These are phyloP conservation scores for Nixonia krombeini DNA, from an alignment of 1,140 invertebrate species.

Conservation along the genomic window DNA sequence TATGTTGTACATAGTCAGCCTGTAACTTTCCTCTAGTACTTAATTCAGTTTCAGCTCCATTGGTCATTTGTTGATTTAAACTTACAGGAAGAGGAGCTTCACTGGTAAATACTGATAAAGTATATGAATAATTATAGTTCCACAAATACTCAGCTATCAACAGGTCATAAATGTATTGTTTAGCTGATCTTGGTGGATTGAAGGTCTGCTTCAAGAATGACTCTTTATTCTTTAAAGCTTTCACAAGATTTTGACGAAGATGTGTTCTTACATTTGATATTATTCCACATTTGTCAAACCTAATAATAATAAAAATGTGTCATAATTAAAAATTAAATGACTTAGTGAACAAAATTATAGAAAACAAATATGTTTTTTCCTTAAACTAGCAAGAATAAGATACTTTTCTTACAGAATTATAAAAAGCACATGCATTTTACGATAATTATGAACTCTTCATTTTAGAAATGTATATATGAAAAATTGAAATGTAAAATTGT, in stretches of 20 bases:
- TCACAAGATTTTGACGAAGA: conserved; percentile 64
- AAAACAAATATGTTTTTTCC: neutral
- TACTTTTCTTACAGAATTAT: too few relatives aligned
- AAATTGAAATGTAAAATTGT: conserved; percentile 2
- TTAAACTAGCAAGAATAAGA: neutral
- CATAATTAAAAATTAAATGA: conserved; percentile 9
- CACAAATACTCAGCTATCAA: conserved; percentile 68
- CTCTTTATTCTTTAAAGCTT: conserved; percentile 63
- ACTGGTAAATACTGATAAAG: conserved; percentile 67
- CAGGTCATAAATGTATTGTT: conserved; percentile 68
- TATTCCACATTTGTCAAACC: conserved; percentile 68
- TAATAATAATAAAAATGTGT: conserved; percentile 23
- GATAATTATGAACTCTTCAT: neutral
- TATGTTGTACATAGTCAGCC: conserved; percentile 62
- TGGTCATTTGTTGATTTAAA: conserved; percentile 55
- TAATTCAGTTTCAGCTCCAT: conserved; percentile 4
- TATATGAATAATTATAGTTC: conserved; percentile 64
- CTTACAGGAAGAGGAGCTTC: conserved; percentile 65
- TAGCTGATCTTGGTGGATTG: conserved; percentile 56
- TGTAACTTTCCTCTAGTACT: conserved; percentile 54
- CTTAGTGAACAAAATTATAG: neutral
- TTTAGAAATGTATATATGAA: too few relatives aligned
- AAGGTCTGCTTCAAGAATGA: conserved; percentile 45
- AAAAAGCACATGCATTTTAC: too few relatives aligned
- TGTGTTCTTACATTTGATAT: conserved; percentile 68